Conservation (phyloP, 2,113 vertebrate species). For the Anhinga rufa region DNA sequence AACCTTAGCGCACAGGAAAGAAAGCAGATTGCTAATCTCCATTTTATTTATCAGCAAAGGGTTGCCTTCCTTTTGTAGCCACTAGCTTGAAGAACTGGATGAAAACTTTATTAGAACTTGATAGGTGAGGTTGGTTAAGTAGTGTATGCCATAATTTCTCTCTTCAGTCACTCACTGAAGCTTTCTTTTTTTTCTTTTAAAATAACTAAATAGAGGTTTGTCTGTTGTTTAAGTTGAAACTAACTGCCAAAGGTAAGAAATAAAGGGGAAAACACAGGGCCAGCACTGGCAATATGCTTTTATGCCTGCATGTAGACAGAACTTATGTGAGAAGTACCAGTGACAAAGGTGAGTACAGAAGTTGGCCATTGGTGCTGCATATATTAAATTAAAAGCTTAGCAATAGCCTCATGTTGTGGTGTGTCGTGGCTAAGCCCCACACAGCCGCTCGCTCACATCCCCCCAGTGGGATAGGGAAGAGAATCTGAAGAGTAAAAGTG, state of each 20-base stretch:
- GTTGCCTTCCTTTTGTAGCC: background rate
- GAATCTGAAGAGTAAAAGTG: no score
- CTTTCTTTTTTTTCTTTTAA: background rate
- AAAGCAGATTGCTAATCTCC: background rate
- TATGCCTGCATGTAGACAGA: background rate
- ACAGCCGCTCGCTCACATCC: no score
- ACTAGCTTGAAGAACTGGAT: background rate
- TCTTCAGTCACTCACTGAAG: background rate
- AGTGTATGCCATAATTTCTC: background rate
- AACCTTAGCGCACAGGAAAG: background rate
- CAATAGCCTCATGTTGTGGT: background rate
- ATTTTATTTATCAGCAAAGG: background rate
- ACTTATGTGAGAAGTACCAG: background rate
- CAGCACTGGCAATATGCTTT: background rate
- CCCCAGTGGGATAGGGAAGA: no score
- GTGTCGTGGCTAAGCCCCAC: no score
- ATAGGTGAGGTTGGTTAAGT: background rate
- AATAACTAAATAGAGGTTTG: background rate
- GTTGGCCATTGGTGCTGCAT: background rate
- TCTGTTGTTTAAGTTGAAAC: background rate
- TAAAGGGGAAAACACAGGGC: background rate
- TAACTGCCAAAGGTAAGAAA: background rate
- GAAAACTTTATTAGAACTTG: background rate
- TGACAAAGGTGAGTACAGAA: background rate
- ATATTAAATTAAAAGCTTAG: background rate